Base-by-base conservation (phyloP, 35 echinoderm and acorn worm genomes). In the Anneissia japonica region DNA sequence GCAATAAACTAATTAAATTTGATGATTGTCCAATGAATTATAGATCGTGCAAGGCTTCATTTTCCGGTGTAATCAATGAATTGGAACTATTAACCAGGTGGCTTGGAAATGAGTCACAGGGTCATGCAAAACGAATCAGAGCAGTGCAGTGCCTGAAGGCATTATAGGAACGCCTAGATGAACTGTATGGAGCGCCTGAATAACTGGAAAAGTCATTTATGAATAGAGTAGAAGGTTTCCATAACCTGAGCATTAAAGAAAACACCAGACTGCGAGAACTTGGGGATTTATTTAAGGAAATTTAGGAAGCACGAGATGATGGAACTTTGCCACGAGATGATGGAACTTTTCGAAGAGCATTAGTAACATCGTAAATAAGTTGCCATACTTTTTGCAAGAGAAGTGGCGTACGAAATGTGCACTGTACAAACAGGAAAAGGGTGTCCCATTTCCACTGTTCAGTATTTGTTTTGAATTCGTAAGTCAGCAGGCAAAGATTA, bases 1-100 rank as follows among this genome's bases (percentile, higher is more conserved):
- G 80, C 32, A 83, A 82, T 76, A 81, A 81, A 83, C 80, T 89
- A 4, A 77, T 72, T 30, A 82, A 74, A 39, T 89, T 89, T 77
- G 87, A 89, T 74, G 80, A 89, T 35, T 28, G 77, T 35, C 80
- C 80, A 38, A 74, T 84, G 80, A 89, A 89, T 76, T 89, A 89
- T 74, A 37, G 32, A 74, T 30, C 79, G 30, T 89, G 81, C 56
- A 89, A 83, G 41, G 39, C 80, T 34, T 83, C 56, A 21, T 84
- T 75, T 30, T 36, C 40, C 32, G 81, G 38, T 80, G 88, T 84
- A 6, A 89, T 41, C 32, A 32, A 43, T 34, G 88, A 74, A 39
- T 43, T 84, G 73, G 84, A 86, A 26, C 84, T 86, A 37, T 73
- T 86, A 26, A 76, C 43, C 23, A 86, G 72, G 72, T 86, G 73